A percentile compares a stretch with the other conserved stretches of the same genome.
Conservation (phyloP, 2,888 invertebrate species). For the Acanthoscelides obtectus region DNA sequence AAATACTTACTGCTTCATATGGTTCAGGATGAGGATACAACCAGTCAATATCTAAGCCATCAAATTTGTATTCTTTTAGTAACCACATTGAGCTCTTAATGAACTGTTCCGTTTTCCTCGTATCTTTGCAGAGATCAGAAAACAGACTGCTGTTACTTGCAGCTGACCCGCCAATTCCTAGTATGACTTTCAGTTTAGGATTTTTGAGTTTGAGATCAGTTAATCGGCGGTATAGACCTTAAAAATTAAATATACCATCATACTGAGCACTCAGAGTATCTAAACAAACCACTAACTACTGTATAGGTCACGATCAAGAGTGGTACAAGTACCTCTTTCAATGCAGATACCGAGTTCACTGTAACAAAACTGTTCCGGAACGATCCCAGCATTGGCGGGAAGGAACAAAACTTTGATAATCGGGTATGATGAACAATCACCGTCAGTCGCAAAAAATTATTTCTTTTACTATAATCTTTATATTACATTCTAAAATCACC, state of each 20-base stretch:
- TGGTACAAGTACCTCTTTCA: too few relatives aligned
- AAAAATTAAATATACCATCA: not conserved
- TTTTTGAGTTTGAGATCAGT: slow-evolving; percentile 29
- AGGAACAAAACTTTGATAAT: too few relatives aligned
- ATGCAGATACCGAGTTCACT: too few relatives aligned
- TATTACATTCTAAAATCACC: too few relatives aligned
- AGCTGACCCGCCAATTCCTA: slow-evolving; percentile 29
- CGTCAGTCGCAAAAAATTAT: too few relatives aligned
- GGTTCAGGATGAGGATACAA: slow-evolving; percentile 22
- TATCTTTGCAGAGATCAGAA: slow-evolving; percentile 22
- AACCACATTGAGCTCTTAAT: slow-evolving; percentile 29
- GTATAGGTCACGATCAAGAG: too few relatives aligned
- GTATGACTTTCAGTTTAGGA: slow-evolving; percentile 26
- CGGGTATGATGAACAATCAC: too few relatives aligned
- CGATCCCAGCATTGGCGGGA: too few relatives aligned
- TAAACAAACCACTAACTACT: too few relatives aligned
- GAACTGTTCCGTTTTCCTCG: slow-evolving; percentile 24
- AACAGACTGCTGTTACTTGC: slow-evolving; percentile 25
- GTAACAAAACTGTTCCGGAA: too few relatives aligned
- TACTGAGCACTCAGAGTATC: too few relatives aligned
- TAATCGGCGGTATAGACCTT: slow-evolving; percentile 25
- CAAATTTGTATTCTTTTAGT: slow-evolving; percentile 27
- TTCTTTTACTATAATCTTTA: too few relatives aligned
- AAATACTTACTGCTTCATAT: slow-evolving; percentile 20
- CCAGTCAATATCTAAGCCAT: slow-evolving; percentile 34